Percentiles rank a stretch among this genome's conserved stretches.
Evolutionary conservation across 2,797 vertebrate species (phyloP).

Genomic region (Botia almorhae): DNA sequence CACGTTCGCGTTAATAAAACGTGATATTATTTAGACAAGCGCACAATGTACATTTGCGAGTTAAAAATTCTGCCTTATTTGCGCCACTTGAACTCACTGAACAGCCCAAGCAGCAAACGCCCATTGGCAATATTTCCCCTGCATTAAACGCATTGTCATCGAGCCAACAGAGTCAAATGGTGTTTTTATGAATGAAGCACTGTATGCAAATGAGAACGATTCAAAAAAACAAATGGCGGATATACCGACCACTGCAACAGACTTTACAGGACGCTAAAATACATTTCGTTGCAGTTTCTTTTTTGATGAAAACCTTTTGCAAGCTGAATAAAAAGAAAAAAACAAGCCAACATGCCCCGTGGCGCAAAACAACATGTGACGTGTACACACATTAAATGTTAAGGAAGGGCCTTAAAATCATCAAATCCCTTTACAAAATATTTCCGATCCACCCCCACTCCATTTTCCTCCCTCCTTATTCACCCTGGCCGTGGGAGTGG

Average conservation of each 20-base stretch:
- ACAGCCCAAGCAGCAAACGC: background rate
- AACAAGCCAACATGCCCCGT: conserved; percentile 25
- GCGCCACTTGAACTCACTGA: background rate
- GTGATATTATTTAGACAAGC: background rate
- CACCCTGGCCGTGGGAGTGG: conserved; percentile 50
- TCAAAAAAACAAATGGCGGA: conserved; percentile 78
- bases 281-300: background rate
- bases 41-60: no score
- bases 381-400: conserved; percentile 21
- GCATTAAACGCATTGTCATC: background rate
- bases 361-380: conserved; percentile 13
- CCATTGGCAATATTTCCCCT: background rate
- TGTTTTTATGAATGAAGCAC: conserved; percentile 85
- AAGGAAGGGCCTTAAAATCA: conserved; percentile 48
- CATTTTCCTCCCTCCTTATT: conserved; percentile 13
- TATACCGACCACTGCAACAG: conserved; percentile 39
- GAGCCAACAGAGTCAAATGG: conserved; percentile 20
- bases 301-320: background rate
- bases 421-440: conserved; percentile 57
- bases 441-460: conserved; percentile 58
- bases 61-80: background rate
- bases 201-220: conserved; percentile 83
- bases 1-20: background rate
- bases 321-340: background rate
- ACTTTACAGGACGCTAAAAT: background rate